Evolutionary conservation across 2,113 vertebrate species (phyloP).

Genomic region (Calyptomena viridis): DNA sequence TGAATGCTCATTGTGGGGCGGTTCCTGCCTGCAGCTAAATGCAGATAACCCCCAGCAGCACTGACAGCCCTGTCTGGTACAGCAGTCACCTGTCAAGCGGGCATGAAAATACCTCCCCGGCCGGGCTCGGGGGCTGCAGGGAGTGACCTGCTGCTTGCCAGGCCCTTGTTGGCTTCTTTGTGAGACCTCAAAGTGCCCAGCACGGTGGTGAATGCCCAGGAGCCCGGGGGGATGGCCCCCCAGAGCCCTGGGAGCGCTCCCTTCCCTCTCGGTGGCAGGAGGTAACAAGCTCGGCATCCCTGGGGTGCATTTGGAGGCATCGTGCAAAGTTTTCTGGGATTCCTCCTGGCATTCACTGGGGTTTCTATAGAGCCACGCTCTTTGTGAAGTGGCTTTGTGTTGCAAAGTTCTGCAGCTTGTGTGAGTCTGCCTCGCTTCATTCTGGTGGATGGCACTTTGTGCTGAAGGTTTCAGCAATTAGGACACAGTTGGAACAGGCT

Average conservation of each 20-base stretch:
- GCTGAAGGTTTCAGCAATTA: slow-evolving; percentile 31
- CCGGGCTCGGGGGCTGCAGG: not conserved
- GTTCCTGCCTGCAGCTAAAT: not conserved
- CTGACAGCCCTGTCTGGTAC: not conserved
- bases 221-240: not conserved
- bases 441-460: not conserved
- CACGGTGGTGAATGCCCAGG: not conserved
- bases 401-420: slow-evolving; percentile 9
- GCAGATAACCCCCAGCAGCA: not conserved
- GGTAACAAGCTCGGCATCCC: not conserved
- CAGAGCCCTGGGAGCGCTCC: not conserved
- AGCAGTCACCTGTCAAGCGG: not conserved
- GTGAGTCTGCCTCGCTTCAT: not conserved
- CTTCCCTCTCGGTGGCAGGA: not conserved
- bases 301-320: slow-evolving; percentile 16
- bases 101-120: not conserved
- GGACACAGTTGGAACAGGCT: not conserved
- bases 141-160: not conserved
- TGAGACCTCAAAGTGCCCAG: not conserved
- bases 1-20: not conserved
- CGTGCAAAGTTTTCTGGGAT: slow-evolving; percentile 12
- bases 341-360: slow-evolving; percentile 3
- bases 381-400: slow-evolving; percentile 37
- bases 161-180: not conserved
- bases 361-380: slow-evolving; percentile 16